A percentile compares a stretch with the other conserved stretches of the same genome.
These are phyloP conservation scores for Spodoptera litura DNA, from an alignment of 1,140 invertebrate species.

Conservation along the genomic window DNA sequence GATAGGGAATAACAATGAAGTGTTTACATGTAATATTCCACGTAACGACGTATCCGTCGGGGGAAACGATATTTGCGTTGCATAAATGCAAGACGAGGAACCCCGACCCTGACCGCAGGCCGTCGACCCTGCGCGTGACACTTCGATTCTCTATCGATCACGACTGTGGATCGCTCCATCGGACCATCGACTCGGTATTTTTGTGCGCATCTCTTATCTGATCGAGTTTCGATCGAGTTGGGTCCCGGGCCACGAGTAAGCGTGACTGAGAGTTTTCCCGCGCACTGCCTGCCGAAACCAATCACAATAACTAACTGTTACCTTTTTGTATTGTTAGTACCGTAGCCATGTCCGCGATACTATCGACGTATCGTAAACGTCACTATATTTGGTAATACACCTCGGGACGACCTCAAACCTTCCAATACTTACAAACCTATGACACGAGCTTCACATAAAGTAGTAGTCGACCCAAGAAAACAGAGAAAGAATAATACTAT, in stretches of 20 bases:
- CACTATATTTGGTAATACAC: conserved; percentile 39
- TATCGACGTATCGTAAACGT: conserved; percentile 38
- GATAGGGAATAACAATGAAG: conserved; percentile 79
- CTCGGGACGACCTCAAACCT: conserved; percentile 1
- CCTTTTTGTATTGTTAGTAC: conserved; percentile 75
- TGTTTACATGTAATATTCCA: conserved; percentile 79
- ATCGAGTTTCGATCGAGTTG: conserved; percentile 64
- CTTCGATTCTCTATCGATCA: conserved; percentile 85
- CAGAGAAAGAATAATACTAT: not conserved
- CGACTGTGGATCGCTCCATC: conserved; percentile 79
- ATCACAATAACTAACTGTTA: conserved; percentile 77
- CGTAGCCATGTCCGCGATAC: conserved; percentile 76
- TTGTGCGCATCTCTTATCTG: conserved; percentile 76
- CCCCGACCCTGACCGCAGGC: conserved; percentile 81
- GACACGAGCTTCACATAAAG: conserved; percentile 12
- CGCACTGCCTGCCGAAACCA: conserved; percentile 68
- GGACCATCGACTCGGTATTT: conserved; percentile 79
- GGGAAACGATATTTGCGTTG: conserved; percentile 77
- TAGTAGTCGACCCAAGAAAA: not conserved
- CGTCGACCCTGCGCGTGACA: conserved; percentile 82
- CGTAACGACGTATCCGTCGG: conserved; percentile 78
- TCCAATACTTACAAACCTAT: conserved; percentile 14
- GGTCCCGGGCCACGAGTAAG: conserved; percentile 61
- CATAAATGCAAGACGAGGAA: conserved; percentile 72
- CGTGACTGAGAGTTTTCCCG: conserved; percentile 65